Evolutionary conservation across 2,113 vertebrate species (phyloP).

Genomic region (Scomber scombrus): DNA sequence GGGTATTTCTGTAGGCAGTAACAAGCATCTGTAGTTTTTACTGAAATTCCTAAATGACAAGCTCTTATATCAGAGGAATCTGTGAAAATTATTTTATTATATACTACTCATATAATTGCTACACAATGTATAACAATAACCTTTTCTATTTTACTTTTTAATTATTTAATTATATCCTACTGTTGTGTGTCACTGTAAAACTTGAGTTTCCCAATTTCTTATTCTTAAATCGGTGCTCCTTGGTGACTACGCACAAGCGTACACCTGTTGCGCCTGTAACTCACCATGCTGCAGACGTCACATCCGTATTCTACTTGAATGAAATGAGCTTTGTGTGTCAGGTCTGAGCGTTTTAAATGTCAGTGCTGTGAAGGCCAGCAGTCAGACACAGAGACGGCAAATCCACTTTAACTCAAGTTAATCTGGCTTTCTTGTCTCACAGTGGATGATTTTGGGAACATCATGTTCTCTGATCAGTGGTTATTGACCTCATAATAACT

Average conservation of each 20-base stretch:
- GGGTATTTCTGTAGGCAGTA: background rate
- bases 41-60: background rate
- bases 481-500: no score
- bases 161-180: no score
- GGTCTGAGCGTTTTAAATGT: slow-evolving; percentile 29
- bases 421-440: background rate
- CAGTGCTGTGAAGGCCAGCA: background rate
- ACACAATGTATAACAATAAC: no score
- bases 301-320: slow-evolving; percentile 58
- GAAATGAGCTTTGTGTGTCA: slow-evolving; percentile 48
- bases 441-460: no score
- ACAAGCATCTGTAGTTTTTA: background rate
- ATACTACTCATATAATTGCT: no score
- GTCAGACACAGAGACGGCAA: background rate
- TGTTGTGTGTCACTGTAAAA: no score
- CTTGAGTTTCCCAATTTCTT: background rate
- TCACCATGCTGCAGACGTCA: slow-evolving; percentile 28
- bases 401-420: background rate
- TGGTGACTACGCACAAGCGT: background rate
- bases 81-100: no score
- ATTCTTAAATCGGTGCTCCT: background rate
- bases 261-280: background rate
- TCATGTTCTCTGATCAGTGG: no score
- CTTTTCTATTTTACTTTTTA: no score
- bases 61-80: background rate